A percentile compares a stretch with the other conserved stretches of the same genome.
These are phyloP conservation scores for Camponotus floridanus DNA, from an alignment of 1,140 invertebrate genomes.

Conservation along the genomic window DNA sequence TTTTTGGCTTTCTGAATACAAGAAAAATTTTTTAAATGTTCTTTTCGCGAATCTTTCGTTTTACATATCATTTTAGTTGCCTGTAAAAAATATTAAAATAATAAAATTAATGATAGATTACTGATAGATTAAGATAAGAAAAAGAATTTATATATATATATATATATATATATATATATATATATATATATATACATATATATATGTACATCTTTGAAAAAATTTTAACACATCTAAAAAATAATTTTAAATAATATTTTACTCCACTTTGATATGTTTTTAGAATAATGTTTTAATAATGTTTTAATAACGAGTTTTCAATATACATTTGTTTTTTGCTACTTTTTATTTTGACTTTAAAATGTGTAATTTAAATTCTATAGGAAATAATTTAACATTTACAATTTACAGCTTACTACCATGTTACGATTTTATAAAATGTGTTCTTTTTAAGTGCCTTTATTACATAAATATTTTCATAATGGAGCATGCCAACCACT, in stretches of 20 bases:
- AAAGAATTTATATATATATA: no score
- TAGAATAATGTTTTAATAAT: background rate
- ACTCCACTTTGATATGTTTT: background rate
- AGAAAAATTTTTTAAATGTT: constrained; percentile 6
- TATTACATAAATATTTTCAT: constrained; percentile 10
- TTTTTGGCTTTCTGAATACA: background rate
- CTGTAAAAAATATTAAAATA: no score
- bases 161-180: no score
- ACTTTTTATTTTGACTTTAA: background rate
- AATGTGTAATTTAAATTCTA: constrained; percentile 12
- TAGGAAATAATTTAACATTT: background rate
- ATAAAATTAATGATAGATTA: no score
- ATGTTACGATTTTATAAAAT: background rate
- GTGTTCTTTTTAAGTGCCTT: constrained; percentile 11
- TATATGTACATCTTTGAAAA: no score
- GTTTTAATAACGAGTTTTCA: background rate
- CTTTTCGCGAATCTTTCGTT: background rate
- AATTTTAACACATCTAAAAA: background rate
- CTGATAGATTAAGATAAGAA: no score
- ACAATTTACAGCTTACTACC: constrained; percentile 16
- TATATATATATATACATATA: no score
- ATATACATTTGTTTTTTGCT: background rate
- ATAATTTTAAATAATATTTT: background rate
- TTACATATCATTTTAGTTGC: no score
- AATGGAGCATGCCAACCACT: background rate